These are phyloP conservation scores for Pygoscelis adeliae DNA, from an alignment of 2,113 vertebrate species.

Conservation along the genomic window DNA sequence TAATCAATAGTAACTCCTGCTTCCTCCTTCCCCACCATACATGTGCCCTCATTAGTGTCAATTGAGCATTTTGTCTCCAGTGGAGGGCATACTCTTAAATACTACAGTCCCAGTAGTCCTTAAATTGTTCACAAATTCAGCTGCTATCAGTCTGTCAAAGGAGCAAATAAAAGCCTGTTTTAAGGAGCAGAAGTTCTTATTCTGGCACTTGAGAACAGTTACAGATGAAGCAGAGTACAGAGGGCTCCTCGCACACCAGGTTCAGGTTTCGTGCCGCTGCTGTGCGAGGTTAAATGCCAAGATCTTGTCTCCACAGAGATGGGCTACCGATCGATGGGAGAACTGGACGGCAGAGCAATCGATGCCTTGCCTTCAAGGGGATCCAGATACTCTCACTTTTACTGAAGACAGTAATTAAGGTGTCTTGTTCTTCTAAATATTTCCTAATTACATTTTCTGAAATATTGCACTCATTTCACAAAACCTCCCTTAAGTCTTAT, in stretches of 20 bases:
- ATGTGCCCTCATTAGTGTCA: accelerated
- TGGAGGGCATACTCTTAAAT: background rate
- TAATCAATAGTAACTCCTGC: accelerated
- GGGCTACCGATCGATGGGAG: background rate
- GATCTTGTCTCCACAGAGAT: background rate
- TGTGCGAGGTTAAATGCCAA: background rate
- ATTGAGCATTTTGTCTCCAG: background rate
- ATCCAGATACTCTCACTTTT: background rate
- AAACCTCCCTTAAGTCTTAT: background rate
- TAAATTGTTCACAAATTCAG: background rate
- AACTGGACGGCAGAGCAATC: background rate
- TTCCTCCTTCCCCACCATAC: background rate
- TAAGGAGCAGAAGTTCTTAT: background rate
- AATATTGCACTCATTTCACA: background rate
- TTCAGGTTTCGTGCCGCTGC: background rate
- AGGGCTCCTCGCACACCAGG: background rate
- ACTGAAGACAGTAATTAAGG: background rate
- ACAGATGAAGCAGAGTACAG: background rate
- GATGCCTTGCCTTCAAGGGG: background rate
- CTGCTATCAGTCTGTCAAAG: background rate
- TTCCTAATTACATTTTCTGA: constrained; percentile 6
- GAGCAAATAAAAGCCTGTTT: background rate
- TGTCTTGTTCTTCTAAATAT: background rate
- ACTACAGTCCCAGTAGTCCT: background rate
- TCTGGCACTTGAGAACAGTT: background rate